These are phyloP conservation scores for Cistogaster globosa DNA, from an alignment of 2,888 invertebrate species.

Conservation along the genomic window DNA sequence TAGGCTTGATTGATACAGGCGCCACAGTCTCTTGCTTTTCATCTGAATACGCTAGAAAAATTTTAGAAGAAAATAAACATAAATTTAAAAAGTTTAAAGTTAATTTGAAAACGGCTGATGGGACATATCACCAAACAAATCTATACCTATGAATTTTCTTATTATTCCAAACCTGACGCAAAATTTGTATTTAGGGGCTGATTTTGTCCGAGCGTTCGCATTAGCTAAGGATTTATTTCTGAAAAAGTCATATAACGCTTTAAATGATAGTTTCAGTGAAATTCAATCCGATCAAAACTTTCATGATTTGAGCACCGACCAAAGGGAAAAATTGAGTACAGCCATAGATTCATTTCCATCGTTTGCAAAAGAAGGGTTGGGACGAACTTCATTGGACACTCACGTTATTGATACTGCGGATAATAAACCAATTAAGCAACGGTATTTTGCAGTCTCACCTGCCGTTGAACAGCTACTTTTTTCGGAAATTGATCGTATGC, in stretches of 20 bases:
- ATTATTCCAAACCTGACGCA: conserved; percentile 7
- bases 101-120: conserved; percentile 14
- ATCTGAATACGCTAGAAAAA: background rate
- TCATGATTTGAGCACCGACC: background rate
- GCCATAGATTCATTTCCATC: conserved; percentile 41
- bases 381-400: conserved; percentile 6
- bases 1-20: conserved; percentile 39
- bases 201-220: conserved; percentile 16
- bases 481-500: conserved; percentile 30
- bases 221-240: conserved; percentile 27
- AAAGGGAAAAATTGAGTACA: background rate
- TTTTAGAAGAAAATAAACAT: conserved; percentile 7
- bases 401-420: conserved; percentile 26
- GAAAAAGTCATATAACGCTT: background rate
- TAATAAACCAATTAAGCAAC: conserved; percentile 34
- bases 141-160: background rate
- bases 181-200: conserved; percentile 46
- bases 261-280: background rate
- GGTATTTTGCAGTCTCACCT: conserved; percentile 30
- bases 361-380: conserved; percentile 37
- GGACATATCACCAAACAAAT: background rate
- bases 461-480: conserved; percentile 27
- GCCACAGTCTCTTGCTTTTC: conserved; percentile 34
- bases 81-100: conserved; percentile 12
- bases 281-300: background rate